Base-by-base conservation (phyloP, 2,113 vertebrate genomes). In the Thunnus maccoyii region DNA sequence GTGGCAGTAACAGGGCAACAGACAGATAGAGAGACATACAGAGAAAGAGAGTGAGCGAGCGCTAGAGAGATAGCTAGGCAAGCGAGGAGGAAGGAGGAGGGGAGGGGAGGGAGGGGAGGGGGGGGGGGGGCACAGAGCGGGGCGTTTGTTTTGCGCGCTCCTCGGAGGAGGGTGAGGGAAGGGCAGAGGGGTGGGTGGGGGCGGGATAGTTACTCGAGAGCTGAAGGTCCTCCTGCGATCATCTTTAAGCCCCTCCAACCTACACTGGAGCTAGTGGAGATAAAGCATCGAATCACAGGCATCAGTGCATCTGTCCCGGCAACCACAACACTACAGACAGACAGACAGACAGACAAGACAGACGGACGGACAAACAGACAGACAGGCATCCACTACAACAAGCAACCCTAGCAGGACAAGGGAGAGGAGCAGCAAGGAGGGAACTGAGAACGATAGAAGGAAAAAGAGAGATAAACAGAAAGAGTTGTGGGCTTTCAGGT, bases 211-310 rank as follows among this genome's bases (percentile, higher is more conserved):
- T 99, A 99, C 97, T 99, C 97, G 97, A 95, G 96, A 98, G 96
- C 97, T 96, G 97, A 97, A 97, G 96, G 96, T 97, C 98, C 97
- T 98, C 96, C 97, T 98, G 95, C 97, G 97, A 98, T 99, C 97
- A 99, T 99, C 97, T 98, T 99, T 99, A 97, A 99, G 97, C 97
- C 97, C 97, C 97, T 99, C 97, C 97, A 99, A 98, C 97, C 96
- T 99, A 98, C 96, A 99, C 96, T 99, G 98, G 97, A 99, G 97
- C 97, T 98, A 98, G 96, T 96, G 95, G 95, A 95, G 94, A 95
- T 94, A 95, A 94, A 95, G 94, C 93, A 94, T 93, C 85, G 92
- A 92, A 94, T 94, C 94, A 94, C 90, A 95, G 93, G 93, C 92
- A 89, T 95, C 94, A 95, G 93, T 95, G 91, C 94, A 95, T 95